Evolutionary conservation across 2,888 invertebrate species (phyloP).

Genomic region (Proisotoma minuta): DNA sequence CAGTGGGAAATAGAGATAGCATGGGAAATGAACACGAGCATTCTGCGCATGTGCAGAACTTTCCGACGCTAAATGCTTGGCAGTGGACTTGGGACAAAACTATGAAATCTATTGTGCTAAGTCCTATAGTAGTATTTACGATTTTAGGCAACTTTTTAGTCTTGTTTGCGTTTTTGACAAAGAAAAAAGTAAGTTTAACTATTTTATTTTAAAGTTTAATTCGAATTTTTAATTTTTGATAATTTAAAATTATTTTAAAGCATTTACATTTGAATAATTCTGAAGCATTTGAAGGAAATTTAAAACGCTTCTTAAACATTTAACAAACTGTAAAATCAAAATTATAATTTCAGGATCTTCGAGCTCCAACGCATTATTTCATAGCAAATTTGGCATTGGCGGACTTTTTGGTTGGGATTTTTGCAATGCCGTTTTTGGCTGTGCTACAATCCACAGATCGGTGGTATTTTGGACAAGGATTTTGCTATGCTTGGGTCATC

Average conservation of each 20-base stretch:
- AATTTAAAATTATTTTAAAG: neutral
- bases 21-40: no score
- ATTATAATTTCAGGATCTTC: slow-evolving; percentile 16
- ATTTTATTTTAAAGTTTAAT: neutral
- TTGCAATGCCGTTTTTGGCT: slow-evolving; percentile 37
- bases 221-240: neutral
- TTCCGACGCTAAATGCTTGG: no score
- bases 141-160: slow-evolving; percentile 36
- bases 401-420: slow-evolving; percentile 36
- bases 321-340: no score
- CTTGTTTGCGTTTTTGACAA: slow-evolving; percentile 18
- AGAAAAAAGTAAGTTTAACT: neutral
- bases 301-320: neutral
- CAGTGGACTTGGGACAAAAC: slow-evolving; percentile 29
- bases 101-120: slow-evolving; percentile 16
- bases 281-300: neutral
- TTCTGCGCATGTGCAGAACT: no score
- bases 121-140: slow-evolving; percentile 25
- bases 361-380: slow-evolving; percentile 31
- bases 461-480: slow-evolving; percentile 36
- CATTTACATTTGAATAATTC: no score
- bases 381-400: slow-evolving; percentile 37
- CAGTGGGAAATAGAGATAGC: no score
- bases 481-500: slow-evolving; percentile 29
- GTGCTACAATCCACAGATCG: slow-evolving; percentile 25